Evolutionary conservation across 2,888 invertebrate genomes (phyloP).

Genomic region (Gibbula magus): DNA sequence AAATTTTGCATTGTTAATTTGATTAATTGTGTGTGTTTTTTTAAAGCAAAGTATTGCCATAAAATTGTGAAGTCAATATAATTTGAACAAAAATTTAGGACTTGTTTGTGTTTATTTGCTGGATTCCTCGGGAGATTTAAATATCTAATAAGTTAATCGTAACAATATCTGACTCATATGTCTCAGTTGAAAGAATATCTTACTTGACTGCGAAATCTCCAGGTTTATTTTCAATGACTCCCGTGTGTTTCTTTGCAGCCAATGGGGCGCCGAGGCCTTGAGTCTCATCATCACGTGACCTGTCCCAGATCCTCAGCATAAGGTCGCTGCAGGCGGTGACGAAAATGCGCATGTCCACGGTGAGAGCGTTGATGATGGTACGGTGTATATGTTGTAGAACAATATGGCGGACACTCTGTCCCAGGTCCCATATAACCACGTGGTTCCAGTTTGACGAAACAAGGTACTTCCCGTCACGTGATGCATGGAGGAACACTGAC

Average conservation of each 20-base stretch:
- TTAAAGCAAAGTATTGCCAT: too few species aligned
- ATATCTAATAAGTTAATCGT: too few species aligned
- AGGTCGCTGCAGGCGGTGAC: constrained; percentile 43
- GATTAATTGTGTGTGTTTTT: too few species aligned
- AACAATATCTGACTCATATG: too few species aligned
- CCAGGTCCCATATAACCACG: constrained; percentile 14
- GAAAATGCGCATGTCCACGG: constrained; percentile 28
- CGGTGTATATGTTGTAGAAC: neutral
- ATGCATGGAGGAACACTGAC: neutral
- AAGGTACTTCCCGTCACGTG: neutral
- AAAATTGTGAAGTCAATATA: too few species aligned
- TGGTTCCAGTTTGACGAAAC: constrained; percentile 15
- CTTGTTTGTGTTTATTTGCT: too few species aligned
- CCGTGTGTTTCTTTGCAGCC: neutral
- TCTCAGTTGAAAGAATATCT: too few species aligned
- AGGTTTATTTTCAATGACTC: too few species aligned
- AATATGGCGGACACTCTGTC: neutral
- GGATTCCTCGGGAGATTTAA: too few species aligned
- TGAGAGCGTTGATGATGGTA: constrained; percentile 13
- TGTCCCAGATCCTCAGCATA: constrained; percentile 46
- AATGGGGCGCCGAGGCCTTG: neutral
- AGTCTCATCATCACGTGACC: constrained; percentile 6
- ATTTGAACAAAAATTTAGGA: too few species aligned
- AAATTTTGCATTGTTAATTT: too few species aligned
- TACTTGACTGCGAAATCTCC: too few species aligned